Evolutionary conservation across 2,888 invertebrate species (phyloP).

Genomic region (Tipula lateralis): DNA sequence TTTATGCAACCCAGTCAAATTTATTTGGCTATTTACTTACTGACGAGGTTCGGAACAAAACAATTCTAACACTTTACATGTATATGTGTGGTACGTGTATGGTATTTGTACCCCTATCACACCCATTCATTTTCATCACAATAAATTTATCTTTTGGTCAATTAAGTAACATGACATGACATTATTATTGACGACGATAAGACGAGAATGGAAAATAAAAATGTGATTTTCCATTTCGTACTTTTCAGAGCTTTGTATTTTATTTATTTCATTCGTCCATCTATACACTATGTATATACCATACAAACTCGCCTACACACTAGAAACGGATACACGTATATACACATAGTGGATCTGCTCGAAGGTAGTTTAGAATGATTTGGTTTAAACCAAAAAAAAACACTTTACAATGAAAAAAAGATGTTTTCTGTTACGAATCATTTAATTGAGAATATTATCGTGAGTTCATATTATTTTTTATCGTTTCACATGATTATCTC

Average conservation of each 20-base stretch:
- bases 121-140: background rate
- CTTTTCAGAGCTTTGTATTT: background rate
- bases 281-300: background rate
- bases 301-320: background rate
- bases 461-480: background rate
- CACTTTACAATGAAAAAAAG: background rate
- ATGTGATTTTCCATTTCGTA: background rate
- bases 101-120: background rate
- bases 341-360: background rate
- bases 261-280: background rate
- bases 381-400: background rate
- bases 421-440: background rate
- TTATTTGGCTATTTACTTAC: no score
- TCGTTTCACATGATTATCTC: background rate
- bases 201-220: background rate
- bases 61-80: no score
- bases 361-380: background rate
- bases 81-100: background rate
- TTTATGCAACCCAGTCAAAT: no score
- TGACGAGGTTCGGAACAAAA: no score
- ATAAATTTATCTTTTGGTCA: conserved; percentile 11
- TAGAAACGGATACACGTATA: no score
- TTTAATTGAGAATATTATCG: background rate
- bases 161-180: conserved; percentile 11
- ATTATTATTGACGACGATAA: background rate